Percentiles rank a stretch among this genome's conserved stretches.
phyloP scores from a whole-genome alignment of 1,140 invertebrate genomes.

The Bradysia coprophila region DNA sequence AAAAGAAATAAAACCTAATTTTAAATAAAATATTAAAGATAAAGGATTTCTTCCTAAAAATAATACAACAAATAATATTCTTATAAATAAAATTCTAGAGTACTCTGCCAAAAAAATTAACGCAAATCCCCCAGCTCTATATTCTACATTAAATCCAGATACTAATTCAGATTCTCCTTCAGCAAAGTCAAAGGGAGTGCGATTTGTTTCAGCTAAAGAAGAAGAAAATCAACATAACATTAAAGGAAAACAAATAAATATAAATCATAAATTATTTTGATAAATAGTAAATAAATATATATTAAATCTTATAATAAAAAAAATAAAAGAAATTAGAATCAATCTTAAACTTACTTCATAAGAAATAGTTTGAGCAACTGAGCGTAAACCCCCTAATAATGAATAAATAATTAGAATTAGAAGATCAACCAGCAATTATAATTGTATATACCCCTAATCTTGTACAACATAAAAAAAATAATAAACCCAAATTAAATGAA shows the following conservation, averaged over 20 bases:
- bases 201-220: slow-evolving; percentile 48
- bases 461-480: slow-evolving; percentile 32
- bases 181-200: slow-evolving; percentile 58
- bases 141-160: slow-evolving; percentile 58
- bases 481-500: slow-evolving; percentile 20
- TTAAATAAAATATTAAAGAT: slow-evolving; percentile 28
- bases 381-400: slow-evolving; percentile 37
- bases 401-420: slow-evolving; percentile 48
- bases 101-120: slow-evolving; percentile 56
- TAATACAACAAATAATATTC: slow-evolving; percentile 29
- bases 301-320: slow-evolving; percentile 23
- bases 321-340: slow-evolving; percentile 29
- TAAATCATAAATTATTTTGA: slow-evolving; percentile 28
- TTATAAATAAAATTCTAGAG: slow-evolving; percentile 46
- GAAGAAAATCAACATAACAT: slow-evolving; percentile 33
- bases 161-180: slow-evolving; percentile 56
- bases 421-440: slow-evolving; percentile 37
- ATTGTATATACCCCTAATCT: slow-evolving; percentile 35
- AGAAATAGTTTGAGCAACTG: slow-evolving; percentile 43
- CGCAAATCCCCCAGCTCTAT: slow-evolving; percentile 43
- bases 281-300: slow-evolving; percentile 17
- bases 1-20: slow-evolving; percentile 28
- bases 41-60: slow-evolving; percentile 27
- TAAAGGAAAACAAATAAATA: slow-evolving; percentile 28
- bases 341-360: slow-evolving; percentile 42